A percentile compares a stretch with the other conserved stretches of the same genome.
Conservation (phyloP, 1,140 invertebrate species). For the Colletes latitarsis region DNA sequence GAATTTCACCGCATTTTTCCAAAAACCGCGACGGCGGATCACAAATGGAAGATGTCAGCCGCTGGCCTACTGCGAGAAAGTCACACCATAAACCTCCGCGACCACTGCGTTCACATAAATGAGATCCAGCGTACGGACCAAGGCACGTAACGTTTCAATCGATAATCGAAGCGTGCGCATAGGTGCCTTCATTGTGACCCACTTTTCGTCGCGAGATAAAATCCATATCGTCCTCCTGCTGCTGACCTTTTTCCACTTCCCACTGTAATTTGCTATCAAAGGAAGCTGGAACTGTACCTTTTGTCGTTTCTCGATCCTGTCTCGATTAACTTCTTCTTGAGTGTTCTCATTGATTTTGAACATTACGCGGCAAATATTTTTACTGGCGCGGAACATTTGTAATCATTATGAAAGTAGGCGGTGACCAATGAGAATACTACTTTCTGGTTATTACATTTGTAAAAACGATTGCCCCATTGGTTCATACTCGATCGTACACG, state of each 20-base stretch:
- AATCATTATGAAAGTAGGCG: slow-evolving; percentile 4
- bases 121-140: slow-evolving; percentile 65
- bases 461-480: slow-evolving; percentile 5
- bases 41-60: slow-evolving; percentile 21
- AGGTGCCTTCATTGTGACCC: slow-evolving; percentile 71
- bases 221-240: slow-evolving; percentile 70
- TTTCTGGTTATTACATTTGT: not conserved
- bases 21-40: slow-evolving; percentile 15
- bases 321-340: not conserved
- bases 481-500: not conserved
- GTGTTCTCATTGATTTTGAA: slow-evolving; percentile 6
- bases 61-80: slow-evolving; percentile 31
- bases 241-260: slow-evolving; percentile 61
- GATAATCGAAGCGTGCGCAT: slow-evolving; percentile 79
- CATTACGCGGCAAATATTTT: slow-evolving; percentile 37
- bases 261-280: slow-evolving; percentile 31
- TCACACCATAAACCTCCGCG: slow-evolving; percentile 14
- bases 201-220: slow-evolving; percentile 73
- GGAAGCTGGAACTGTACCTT: slow-evolving; percentile 17
- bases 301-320: not conserved
- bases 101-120: slow-evolving; percentile 55
- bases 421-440: slow-evolving; percentile 29
- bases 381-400: slow-evolving; percentile 30
- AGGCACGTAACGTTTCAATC: slow-evolving; percentile 71
- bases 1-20: slow-evolving; percentile 60